Evolutionary conservation across 2,797 vertebrate genomes (phyloP).

Genomic region (Manis pentadactyla): DNA sequence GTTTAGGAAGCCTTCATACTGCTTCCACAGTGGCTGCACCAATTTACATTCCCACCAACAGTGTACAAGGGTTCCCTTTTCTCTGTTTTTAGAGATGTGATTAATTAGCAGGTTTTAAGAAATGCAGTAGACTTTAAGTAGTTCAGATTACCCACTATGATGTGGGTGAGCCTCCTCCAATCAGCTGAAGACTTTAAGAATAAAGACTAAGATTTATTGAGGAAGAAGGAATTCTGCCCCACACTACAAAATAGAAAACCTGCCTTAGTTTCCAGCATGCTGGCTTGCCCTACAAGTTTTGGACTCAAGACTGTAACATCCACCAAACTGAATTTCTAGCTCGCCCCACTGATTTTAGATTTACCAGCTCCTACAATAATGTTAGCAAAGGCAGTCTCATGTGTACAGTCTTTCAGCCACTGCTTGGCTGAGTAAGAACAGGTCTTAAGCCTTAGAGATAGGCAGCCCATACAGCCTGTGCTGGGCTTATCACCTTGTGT

Average conservation of each 20-base stretch:
- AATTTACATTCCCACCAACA: too few species aligned
- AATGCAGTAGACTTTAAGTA: background rate
- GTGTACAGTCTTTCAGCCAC: background rate
- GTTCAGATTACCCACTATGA: background rate
- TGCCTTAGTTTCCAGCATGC: background rate
- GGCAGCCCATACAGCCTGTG: background rate
- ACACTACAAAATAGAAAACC: background rate
- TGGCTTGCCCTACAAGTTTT: background rate
- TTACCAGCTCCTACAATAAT: background rate
- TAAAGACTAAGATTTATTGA: background rate
- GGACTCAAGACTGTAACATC: background rate
- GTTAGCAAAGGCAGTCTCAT: background rate
- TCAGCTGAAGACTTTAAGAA: background rate
- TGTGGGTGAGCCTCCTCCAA: background rate
- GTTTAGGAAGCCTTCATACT: too few species aligned
- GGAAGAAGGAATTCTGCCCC: background rate
- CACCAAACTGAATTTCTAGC: background rate
- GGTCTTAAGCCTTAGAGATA: background rate
- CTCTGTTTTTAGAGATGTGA: background rate
- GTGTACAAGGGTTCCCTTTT: too few species aligned
- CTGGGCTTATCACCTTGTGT: background rate
- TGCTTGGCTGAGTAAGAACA: background rate
- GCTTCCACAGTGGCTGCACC: too few species aligned
- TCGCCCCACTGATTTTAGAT: background rate
- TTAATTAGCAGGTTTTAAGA: background rate